Evolutionary conservation across 35 echinoderm and acorn worm genomes (phyloP), one percentile per base, ranked within the genome.

Genomic region (Apostichopus californicus): DNA sequence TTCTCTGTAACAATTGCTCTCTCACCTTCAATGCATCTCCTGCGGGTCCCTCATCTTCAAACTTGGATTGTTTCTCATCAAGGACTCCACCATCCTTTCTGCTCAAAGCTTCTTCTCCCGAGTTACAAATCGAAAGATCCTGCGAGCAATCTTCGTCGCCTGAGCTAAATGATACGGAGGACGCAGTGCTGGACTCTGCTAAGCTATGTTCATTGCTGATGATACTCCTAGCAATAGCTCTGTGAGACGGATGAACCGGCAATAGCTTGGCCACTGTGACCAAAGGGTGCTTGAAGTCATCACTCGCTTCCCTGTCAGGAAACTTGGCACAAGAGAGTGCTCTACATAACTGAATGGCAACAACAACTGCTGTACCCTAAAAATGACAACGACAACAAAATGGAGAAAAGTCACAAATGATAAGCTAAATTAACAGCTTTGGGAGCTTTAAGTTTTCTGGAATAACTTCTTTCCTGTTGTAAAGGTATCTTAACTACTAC

Each of bases 281-380:
- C 22, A 78, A 52, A 25, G 75, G 17, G 64, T 20, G 11, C 77
- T 91, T 59, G 9, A 8, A 55, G 89, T 11, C 53, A 52, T 18
- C 14, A 55, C 9, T 55, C 13, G 6, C 24, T 60, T 91, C 72
- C 18, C 55, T 54, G 73, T 91, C 89, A 21, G 73, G 73, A 57
- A 91, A 78, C 53, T 60, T 57, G 6, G 89, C 89, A 22, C 17
- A 28, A 17, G 89, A 78, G 15, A 91, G 73, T 6, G 89, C 52
- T 24, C 89, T 91, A 52, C 89, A 91, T 7, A 91, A 73, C 59
- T 91, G 89, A 54, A 91, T 91, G 52, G 72, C 89, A 78, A 91
- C 77, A 22, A 91, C 77, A 78, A 91, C 77, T 55, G 89, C 89
- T 25, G 89, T 91, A 57, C 89, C 89, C 89, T 89, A 63, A 6